Conservation (phyloP, 92 coral and sea anemone genomes). For the Blastomussa wellsi region DNA sequence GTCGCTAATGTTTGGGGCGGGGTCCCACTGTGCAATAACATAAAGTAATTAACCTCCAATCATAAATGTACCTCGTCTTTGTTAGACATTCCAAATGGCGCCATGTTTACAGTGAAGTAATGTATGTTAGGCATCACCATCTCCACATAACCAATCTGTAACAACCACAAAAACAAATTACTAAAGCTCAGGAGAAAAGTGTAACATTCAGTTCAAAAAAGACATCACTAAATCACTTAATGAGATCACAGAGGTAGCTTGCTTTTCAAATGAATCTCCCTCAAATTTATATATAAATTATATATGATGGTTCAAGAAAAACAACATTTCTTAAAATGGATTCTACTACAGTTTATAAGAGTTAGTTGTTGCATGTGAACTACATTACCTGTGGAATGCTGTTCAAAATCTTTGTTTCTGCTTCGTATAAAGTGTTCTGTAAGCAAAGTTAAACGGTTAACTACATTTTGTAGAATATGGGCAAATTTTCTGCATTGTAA, state of each 20-base stretch:
- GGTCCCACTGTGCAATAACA: too few relatives aligned
- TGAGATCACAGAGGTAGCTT: too few relatives aligned
- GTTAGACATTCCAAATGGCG: constrained; percentile 74
- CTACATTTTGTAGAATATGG: not conserved
- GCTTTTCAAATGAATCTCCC: not conserved
- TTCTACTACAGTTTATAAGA: too few relatives aligned
- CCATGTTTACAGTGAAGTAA: constrained; percentile 82
- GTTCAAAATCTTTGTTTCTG: constrained; percentile 51
- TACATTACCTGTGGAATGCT: constrained; percentile 57
- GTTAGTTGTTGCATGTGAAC: too few relatives aligned
- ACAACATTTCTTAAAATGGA: too few relatives aligned
- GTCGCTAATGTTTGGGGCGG: too few relatives aligned
- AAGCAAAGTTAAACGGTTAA: not conserved
- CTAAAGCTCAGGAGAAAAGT: not conserved
- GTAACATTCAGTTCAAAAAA: not conserved
- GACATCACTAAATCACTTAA: too few relatives aligned
- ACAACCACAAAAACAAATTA: not conserved
- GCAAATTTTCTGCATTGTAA: too few relatives aligned
- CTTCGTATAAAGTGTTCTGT: constrained; percentile 56
- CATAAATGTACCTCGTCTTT: constrained; percentile 73
- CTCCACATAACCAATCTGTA: constrained; percentile 67
- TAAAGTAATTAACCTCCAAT: too few relatives aligned
- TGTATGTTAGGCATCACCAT: constrained; percentile 76
- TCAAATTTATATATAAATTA: too few relatives aligned
- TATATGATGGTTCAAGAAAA: too few relatives aligned